Percentiles rank a stretch among this genome's conserved stretches.
Evolutionary conservation across 1,140 invertebrate species (phyloP).

Genomic region (Venustaconcha ellipsiformis): DNA sequence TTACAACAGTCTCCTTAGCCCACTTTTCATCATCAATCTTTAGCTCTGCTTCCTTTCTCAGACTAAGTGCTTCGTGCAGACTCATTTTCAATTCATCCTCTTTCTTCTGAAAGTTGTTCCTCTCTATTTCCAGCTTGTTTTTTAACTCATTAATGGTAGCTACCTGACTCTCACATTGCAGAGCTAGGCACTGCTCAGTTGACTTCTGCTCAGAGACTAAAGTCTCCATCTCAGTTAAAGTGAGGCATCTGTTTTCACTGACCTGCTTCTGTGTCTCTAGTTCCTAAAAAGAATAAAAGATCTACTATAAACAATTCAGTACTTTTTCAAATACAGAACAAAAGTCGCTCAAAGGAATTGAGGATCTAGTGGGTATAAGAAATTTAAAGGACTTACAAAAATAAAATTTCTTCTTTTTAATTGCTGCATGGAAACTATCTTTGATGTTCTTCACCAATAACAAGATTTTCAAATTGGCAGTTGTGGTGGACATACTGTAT

Average conservation of each 20-base stretch:
- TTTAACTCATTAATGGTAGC: neutral
- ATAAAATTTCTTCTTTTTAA: too few species aligned
- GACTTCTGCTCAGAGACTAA: slow-evolving; percentile 17
- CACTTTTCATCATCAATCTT: slow-evolving; percentile 27
- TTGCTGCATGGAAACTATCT: too few species aligned
- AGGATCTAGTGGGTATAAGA: too few species aligned
- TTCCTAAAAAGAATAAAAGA: slow-evolving; percentile 29
- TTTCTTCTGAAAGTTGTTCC: slow-evolving; percentile 8
- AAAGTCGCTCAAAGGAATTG: too few species aligned
- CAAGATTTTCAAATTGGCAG: too few species aligned
- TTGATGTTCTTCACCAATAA: too few species aligned
- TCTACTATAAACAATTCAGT: neutral
- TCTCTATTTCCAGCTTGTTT: neutral
- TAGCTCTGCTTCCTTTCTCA: slow-evolving; percentile 19
- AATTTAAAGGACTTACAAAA: too few species aligned
- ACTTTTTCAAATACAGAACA: too few species aligned
- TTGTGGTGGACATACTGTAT: too few species aligned
- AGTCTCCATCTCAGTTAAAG: slow-evolving; percentile 27
- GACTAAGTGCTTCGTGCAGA: neutral
- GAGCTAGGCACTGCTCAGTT: slow-evolving; percentile 16
- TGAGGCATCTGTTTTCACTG: slow-evolving; percentile 29
- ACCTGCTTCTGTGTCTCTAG: slow-evolving; percentile 31
- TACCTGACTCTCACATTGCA: too few species aligned
- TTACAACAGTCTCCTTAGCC: slow-evolving; percentile 31
- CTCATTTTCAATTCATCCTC: slow-evolving; percentile 6